A percentile compares a stretch with the other conserved stretches of the same genome.
Evolutionary conservation across 2,797 vertebrate species (phyloP).

Genomic region (Danio tinwini): DNA sequence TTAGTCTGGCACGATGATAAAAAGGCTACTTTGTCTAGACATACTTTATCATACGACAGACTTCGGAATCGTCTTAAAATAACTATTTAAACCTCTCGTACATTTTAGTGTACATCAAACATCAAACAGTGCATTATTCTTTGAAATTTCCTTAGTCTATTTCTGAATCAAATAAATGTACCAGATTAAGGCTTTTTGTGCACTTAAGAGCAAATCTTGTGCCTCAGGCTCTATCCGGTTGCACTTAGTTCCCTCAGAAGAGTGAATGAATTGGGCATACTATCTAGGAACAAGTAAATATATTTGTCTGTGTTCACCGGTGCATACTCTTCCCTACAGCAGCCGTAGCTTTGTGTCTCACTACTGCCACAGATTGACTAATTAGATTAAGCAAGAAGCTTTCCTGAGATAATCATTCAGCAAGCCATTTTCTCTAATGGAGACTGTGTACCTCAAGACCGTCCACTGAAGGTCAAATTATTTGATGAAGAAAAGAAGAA

Average conservation of each 20-base stretch:
- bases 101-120: neutral
- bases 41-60: neutral
- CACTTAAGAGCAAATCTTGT: slow-evolving; percentile 34
- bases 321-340: slow-evolving; percentile 43
- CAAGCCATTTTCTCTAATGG: slow-evolving; percentile 80
- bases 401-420: slow-evolving; percentile 90
- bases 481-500: slow-evolving; percentile 58
- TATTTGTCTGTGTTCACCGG: slow-evolving; percentile 25
- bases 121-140: neutral
- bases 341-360: slow-evolving; percentile 63
- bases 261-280: slow-evolving; percentile 4
- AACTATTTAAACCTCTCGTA: neutral
- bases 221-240: neutral
- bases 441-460: slow-evolving; percentile 61
- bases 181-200: slow-evolving; percentile 33
- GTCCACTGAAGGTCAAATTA: slow-evolving; percentile 82
- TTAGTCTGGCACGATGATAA: neutral
- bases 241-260: slow-evolving; percentile 11
- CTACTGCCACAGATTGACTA: slow-evolving; percentile 81
- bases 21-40: neutral
- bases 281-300: slow-evolving; percentile 8
- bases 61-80: neutral
- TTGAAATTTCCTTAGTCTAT: neutral
- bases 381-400: slow-evolving; percentile 91
- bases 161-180: slow-evolving; percentile 40